These are phyloP conservation scores for Trachythela sp. DNA, from an alignment of 64 coral and sea anemone genomes.

Conservation along the genomic window DNA sequence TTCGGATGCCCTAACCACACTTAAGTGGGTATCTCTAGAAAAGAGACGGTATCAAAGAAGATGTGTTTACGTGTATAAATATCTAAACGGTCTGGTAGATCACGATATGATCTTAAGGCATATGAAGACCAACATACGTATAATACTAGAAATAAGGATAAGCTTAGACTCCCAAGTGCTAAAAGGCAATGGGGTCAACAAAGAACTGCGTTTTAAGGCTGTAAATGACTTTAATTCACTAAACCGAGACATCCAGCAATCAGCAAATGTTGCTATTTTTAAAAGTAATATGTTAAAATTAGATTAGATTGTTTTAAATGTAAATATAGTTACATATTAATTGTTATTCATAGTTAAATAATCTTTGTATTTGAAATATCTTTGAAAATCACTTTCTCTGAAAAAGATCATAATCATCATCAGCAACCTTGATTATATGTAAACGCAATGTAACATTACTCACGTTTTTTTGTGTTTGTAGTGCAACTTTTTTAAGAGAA, in stretches of 20 bases:
- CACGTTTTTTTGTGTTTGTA: too few relatives aligned
- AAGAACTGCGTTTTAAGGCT: conserved; percentile 30
- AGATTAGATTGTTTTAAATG: conserved; percentile 10
- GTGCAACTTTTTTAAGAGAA: too few relatives aligned
- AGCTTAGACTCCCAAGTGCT: conserved; percentile 20
- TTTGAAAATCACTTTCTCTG: conserved; percentile 25
- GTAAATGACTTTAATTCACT: conserved; percentile 39
- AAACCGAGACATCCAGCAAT: conserved; percentile 10
- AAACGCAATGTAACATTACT: too few relatives aligned
- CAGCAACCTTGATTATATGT: too few relatives aligned
- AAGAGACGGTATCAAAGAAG: not conserved
- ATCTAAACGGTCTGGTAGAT: not conserved
- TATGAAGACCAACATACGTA: conserved; percentile 4
- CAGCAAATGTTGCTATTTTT: conserved; percentile 37
- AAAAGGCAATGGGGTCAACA: conserved; percentile 34
- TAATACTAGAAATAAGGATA: conserved; percentile 38
- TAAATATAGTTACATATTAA: conserved; percentile 34
- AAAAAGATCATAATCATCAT: conserved; percentile 38
- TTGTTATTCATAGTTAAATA: conserved; percentile 23
- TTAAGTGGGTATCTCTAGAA: not conserved
- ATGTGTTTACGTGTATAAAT: not conserved
- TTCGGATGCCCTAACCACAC: not conserved
- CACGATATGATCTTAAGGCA: conserved; percentile 18
- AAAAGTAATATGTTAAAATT: conserved; percentile 28
- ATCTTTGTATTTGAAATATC: not conserved